These are phyloP conservation scores for Trissoscelio sp. DNA, from an alignment of 2,888 invertebrate species.

Conservation along the genomic window DNA sequence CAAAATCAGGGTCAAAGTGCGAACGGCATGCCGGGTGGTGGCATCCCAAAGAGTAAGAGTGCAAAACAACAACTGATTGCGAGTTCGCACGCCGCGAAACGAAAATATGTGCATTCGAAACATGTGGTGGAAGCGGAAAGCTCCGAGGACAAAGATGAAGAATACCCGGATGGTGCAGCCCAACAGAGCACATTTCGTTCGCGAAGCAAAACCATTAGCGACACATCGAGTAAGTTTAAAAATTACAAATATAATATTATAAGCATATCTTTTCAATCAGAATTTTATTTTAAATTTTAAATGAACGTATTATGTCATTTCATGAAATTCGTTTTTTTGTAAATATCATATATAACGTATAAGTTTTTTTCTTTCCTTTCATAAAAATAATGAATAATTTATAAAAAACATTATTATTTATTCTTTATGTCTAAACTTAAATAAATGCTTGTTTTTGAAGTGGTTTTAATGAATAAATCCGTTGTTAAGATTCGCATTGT, in stretches of 20 bases:
- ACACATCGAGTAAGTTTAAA: slow-evolving; percentile 87
- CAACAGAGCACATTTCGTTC: slow-evolving; percentile 84
- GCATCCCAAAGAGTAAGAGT: slow-evolving; percentile 89
- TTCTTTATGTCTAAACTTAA: neutral
- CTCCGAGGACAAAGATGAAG: slow-evolving; percentile 91
- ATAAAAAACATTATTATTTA: neutral
- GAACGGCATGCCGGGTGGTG: slow-evolving; percentile 70
- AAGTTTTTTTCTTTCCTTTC: too few species aligned
- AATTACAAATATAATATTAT: neutral
- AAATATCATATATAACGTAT: too few species aligned
- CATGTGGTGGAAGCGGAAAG: slow-evolving; percentile 93
- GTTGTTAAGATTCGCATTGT: slow-evolving; percentile 20
- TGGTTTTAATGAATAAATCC: slow-evolving; percentile 11
- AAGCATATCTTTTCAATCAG: neutral
- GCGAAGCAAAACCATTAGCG: slow-evolving; percentile 96
- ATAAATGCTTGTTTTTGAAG: neutral
- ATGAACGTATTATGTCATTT: too few species aligned
- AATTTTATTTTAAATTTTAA: neutral
- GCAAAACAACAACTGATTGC: slow-evolving; percentile 90
- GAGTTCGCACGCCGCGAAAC: slow-evolving; percentile 83
- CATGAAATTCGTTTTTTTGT: too few species aligned
- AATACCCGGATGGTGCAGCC: slow-evolving; percentile 79
- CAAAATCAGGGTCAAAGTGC: slow-evolving; percentile 76
- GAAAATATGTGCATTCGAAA: slow-evolving; percentile 81
- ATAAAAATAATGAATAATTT: too few species aligned